Conservation (phyloP, 1,140 invertebrate species). For the Drosophila pallidifrons region DNA sequence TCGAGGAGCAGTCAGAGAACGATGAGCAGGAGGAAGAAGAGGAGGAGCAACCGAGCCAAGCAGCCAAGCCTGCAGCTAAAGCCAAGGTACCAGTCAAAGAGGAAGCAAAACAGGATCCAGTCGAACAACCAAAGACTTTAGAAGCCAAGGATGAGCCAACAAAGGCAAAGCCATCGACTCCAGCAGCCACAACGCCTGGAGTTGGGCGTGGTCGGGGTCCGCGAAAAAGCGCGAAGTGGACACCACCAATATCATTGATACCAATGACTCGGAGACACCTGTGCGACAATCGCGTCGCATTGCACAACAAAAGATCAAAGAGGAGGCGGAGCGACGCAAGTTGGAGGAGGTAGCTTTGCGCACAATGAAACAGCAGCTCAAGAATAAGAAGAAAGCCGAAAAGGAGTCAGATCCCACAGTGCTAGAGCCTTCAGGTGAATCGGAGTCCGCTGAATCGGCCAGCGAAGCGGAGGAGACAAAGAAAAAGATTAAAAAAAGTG, state of each 20-base stretch:
- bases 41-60: conserved; percentile 7
- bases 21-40: conserved; percentile 7
- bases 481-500: conserved; percentile 87
- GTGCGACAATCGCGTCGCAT: conserved; percentile 92
- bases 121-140: conserved; percentile 24
- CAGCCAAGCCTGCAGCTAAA: conserved; percentile 21
- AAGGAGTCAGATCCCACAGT: conserved; percentile 76
- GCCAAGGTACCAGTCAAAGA: conserved; percentile 28
- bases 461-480: conserved; percentile 85
- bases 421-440: conserved; percentile 85
- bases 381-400: conserved; percentile 87
- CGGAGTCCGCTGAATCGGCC: conserved; percentile 80
- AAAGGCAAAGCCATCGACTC: conserved; percentile 23
- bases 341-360: conserved; percentile 89
- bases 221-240: conserved; percentile 86
- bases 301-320: conserved; percentile 93
- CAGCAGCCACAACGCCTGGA: conserved; percentile 23
- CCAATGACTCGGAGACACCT: conserved; percentile 85
- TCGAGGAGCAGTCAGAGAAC: not conserved
- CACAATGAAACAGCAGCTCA: conserved; percentile 88
- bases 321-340: conserved; percentile 91
- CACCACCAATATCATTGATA: conserved; percentile 79
- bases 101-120: not conserved
- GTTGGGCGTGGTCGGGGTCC: conserved; percentile 69
- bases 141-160: conserved; percentile 2